Base-by-base conservation (phyloP, 2,797 vertebrate genomes). In the Rhinoraja longicauda region DNA sequence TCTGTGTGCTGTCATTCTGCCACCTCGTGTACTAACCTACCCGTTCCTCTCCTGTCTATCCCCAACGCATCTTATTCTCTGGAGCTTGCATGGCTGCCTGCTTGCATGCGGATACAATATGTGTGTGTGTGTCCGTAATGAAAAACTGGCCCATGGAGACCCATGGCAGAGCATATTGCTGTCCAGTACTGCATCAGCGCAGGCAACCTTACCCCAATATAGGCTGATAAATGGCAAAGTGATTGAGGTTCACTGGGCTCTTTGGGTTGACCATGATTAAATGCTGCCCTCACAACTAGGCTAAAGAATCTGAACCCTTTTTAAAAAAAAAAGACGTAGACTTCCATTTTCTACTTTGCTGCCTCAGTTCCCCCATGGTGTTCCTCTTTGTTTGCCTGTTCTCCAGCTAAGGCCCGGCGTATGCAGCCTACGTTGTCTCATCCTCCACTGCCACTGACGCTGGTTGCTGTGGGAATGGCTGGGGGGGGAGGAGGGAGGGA, bases 21-120 rank as follows among this genome's bases (percentile, higher is more conserved):
- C 70, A 53, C 70, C 45, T 29, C 75, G 90, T 92, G 26, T 73
- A 73, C 90, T 92, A 92, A 92, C 70, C 45, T 95, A 75, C 70
- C 45, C 95, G 94, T 95, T 94, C 95, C 93, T 93, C 82, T 81
- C 36, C 93, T 93, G 32, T 93, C 93, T 93, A 94, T 94, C 93
- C 94, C 93, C 94, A 12, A 84, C 82, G 93, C 78, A 92, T 93
- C 72, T 94, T 77, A 92, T 94, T 94, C 94, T 95, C 79, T 95
- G 93, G 92, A 93, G 94, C 94, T 82, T 93, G 67, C 59, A 90
- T 93, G 73, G 81, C 45, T 79, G 82, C 81, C 82, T 93, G 72
- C 86, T 93, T 93, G 93, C 88, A 70, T 64, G 67, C 53, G 93
- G 29, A 32, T 88, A 36, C 17, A 64, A n/a, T 53, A 53, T 53